Evolutionary conservation across 1,140 invertebrate species (phyloP).

Genomic region (Caenorhabditis briggsae): DNA sequence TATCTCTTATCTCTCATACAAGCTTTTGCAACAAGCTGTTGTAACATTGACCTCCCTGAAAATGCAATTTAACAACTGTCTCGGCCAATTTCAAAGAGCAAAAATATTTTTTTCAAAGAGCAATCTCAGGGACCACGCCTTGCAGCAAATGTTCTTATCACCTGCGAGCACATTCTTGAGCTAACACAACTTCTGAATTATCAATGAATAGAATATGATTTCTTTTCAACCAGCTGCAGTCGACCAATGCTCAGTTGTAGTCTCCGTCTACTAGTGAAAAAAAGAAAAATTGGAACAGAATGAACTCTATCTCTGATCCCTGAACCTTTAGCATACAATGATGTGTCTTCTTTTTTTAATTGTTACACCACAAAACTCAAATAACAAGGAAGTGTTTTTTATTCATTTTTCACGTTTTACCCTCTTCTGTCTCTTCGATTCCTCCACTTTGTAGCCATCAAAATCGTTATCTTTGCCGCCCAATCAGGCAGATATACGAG

Average conservation of each 20-base stretch:
- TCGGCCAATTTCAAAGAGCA: background rate
- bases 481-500: constrained; percentile 32
- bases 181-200: background rate
- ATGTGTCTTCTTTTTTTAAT: background rate
- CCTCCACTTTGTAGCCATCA: too few relatives aligned
- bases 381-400: constrained; percentile 31
- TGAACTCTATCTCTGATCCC: too few relatives aligned
- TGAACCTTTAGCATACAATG: background rate
- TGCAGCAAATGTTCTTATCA: background rate
- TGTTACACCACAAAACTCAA: constrained; percentile 2
- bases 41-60: background rate
- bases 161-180: background rate
- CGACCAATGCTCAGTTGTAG: background rate
- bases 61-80: background rate
- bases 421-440: background rate
- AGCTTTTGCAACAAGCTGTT: background rate
- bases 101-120: background rate
- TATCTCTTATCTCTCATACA: background rate
- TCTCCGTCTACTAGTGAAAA: too few relatives aligned
- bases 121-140: background rate
- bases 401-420: background rate
- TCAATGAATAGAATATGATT: background rate
- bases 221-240: background rate
- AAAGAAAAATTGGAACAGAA: too few relatives aligned
- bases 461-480: constrained; percentile 46